These are phyloP conservation scores for Thymelicus acteon DNA, from an alignment of 2,888 invertebrate species.

Conservation along the genomic window DNA sequence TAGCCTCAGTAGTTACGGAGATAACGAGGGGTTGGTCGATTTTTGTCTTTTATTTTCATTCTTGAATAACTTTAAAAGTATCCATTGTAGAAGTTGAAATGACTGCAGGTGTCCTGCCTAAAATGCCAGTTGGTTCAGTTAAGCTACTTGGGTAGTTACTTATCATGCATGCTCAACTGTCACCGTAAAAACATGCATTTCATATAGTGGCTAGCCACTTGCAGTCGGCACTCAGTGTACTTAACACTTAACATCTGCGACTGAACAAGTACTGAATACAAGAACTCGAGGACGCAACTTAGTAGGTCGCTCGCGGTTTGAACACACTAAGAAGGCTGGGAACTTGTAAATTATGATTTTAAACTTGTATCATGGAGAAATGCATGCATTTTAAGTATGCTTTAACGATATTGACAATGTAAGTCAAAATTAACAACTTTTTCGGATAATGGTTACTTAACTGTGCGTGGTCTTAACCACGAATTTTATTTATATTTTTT, in stretches of 20 bases:
- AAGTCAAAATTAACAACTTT: no score
- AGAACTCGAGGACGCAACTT: constrained; percentile 2
- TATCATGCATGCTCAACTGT: neutral
- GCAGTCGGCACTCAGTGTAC: constrained; percentile 6
- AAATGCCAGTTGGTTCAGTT: neutral
- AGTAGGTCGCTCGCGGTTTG: constrained; percentile 1
- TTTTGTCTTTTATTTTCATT: no score
- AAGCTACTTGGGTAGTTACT: no score
- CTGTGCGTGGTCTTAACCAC: no score
- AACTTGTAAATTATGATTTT: constrained; percentile 2
- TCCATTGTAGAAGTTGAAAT: no score
- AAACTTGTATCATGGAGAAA: neutral
- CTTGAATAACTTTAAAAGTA: no score
- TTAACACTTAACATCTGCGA: constrained; percentile 13
- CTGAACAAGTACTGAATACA: constrained; percentile 7
- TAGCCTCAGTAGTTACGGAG: no score
- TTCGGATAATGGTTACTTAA: no score
- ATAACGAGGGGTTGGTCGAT: no score
- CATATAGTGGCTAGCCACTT: neutral
- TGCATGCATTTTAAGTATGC: neutral
- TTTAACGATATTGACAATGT: no score
- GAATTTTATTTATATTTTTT: no score
- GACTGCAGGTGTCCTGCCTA: neutral
- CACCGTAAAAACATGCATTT: constrained; percentile 1
- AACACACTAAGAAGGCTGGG: neutral